Evolutionary conservation across 2,113 vertebrate species (phyloP).

Genomic region (Amblyornis subalaris): DNA sequence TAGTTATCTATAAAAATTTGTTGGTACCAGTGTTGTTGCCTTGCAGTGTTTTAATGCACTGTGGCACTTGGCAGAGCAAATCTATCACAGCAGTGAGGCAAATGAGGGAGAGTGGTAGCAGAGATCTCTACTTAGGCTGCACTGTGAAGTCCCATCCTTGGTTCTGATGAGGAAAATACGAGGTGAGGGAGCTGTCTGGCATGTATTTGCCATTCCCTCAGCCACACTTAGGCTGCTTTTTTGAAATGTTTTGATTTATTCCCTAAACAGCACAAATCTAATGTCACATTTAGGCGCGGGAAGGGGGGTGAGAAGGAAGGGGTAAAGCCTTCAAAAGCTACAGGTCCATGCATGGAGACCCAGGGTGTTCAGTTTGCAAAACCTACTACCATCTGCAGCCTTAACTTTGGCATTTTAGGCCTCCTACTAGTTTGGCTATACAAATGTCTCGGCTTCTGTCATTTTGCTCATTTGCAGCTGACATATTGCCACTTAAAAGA

Average conservation of each 20-base stretch:
- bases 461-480: not conserved
- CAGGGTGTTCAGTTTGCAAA: not conserved
- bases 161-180: not conserved
- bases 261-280: not conserved
- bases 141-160: not conserved
- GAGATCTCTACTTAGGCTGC: not conserved
- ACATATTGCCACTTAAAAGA: not conserved
- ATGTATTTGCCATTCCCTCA: not conserved
- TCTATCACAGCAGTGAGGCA: not conserved
- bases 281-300: not conserved
- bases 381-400: not conserved
- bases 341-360: not conserved
- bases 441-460: not conserved
- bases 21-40: not conserved
- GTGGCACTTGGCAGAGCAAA: not conserved
- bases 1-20: not conserved
- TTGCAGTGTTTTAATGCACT: not conserved
- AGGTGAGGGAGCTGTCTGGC: not conserved
- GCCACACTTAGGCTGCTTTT: not conserved
- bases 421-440: not conserved
- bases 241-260: not conserved
- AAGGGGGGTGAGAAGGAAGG: not conserved
- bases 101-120: not conserved
- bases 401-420: not conserved
- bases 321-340: not conserved